Evolutionary conservation across 53 echinoderm and acorn worm species (phyloP), one percentile per base, ranked within the genome.

Genomic region (Antedon mediterranea): DNA sequence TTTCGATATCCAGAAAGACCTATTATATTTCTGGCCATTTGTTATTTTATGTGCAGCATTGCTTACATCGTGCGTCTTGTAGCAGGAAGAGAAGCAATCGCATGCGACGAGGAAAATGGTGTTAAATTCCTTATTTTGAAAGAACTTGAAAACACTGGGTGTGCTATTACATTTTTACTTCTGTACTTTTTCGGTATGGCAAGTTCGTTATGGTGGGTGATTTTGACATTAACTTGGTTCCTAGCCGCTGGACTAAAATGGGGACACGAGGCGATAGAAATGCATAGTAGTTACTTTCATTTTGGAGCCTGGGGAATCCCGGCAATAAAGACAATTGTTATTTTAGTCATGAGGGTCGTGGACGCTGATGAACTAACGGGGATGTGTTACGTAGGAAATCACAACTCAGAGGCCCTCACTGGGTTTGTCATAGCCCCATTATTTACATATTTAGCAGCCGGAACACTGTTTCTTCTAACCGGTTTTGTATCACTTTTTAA

Each of bases 151-250:
- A 98, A 93, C 75, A 98, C 98, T 0, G 98, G 98, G 0, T 98
- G 98, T 78, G 98, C 98, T 13, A 92, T 93, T 30, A 92, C 92
- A 1, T 98, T 98, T 76, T 85, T 98, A 18, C 82, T 93, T 26
- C 77, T 98, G 2, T 93, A 93, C 34, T 93, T 93, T 84, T 98
- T 98, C 80, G 98, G 98, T 29, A 98, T 98, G 98, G 98, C 98
- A 20, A 93, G 92, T 33, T 92, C 98, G 8, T 86, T 98, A 71
- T 98, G 98, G 98, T 98, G 98, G 98, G 98, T 98, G 9, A 85
- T 93, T 26, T 73, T 98, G 31, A 89, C 98, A 0, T 98, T 98
- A 81, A 98, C 98, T 4, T 98, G 98, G 98, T 98, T 98, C 76
- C 90, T 98, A 8, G 98, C 98, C 13, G 98, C 98, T 1, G 98